These are phyloP conservation scores for Alitta virens DNA, from an alignment of 2,888 invertebrate genomes.

Conservation along the genomic window DNA sequence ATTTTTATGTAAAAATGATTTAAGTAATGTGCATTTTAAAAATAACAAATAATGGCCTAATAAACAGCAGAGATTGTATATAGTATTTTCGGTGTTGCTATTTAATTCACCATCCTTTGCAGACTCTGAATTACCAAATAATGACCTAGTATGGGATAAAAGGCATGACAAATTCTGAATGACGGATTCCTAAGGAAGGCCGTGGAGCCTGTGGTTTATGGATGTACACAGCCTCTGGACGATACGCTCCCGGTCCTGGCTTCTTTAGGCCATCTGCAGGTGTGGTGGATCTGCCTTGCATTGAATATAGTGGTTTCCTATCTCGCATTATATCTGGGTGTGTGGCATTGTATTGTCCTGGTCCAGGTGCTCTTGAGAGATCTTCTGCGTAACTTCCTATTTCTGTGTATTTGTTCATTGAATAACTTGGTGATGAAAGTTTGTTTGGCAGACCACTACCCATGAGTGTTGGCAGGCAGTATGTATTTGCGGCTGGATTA, in stretches of 20 bases:
- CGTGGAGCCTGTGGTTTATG: constrained; percentile 32
- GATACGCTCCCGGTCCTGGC: constrained; percentile 86
- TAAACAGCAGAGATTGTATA: no score
- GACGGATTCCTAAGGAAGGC: constrained; percentile 44
- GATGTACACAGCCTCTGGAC: constrained; percentile 78
- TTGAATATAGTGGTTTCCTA: constrained; percentile 76
- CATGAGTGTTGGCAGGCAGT: constrained; percentile 18
- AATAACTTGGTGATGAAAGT: constrained; percentile 17
- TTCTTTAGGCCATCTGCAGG: constrained; percentile 74
- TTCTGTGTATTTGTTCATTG: constrained; percentile 18
- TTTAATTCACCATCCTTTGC: no score
- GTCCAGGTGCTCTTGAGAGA: constrained; percentile 61
- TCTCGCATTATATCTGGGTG: constrained; percentile 61
- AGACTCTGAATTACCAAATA: no score
- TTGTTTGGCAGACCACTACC: constrained; percentile 18
- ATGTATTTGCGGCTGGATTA: constrained; percentile 29
- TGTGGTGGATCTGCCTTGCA: constrained; percentile 73
- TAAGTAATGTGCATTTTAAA: no score
- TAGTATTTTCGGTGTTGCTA: no score
- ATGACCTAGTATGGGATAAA: background rate
- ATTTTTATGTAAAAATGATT: no score
- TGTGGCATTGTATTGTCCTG: constrained; percentile 71
- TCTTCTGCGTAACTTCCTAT: constrained; percentile 23
- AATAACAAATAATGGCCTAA: no score
- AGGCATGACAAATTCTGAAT: constrained; percentile 29